Base-by-base conservation (phyloP, 2,888 invertebrate genomes). In the Chloroclystis v-ata region DNA sequence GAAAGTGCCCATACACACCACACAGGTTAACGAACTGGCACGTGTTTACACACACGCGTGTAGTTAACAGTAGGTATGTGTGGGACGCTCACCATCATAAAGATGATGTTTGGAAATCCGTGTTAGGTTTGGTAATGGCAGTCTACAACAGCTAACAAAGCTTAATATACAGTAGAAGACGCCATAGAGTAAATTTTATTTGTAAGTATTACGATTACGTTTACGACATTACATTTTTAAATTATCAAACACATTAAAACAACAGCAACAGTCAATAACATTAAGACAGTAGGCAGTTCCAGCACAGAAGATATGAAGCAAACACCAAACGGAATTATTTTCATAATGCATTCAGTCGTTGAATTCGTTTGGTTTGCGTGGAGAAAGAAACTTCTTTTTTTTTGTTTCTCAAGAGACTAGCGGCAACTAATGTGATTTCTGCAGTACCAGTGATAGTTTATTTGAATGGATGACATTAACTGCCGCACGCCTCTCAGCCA, bases 21-120 rank as follows among this genome's bases (percentile, higher is more conserved):
- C 62, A 60, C 72, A 75, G 78, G 78, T 78, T 72, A 80, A 75
- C 76, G 80, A 78, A 77, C 78, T 65, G 62, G 55, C 67, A 75
- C 76, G 71, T 76, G 77, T 77, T 74, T 69, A 67, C 68, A 69
- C 67, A 70, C 69, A 73, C 56, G 61, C 59, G 54, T 59, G 63
- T 61, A 61, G 63, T 59, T 61, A 60, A 43, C 42, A 38, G 35
- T 37, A 43, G 39, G 28, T 48, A 37, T 44, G 60, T 51, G 54
- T 56, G 55, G 49, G 57, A 60, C 57, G 45, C 48, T 51, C 49
- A 53, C 45, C 52, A 49, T 46, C 32, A 45, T 52, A 40, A 20
- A 37, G 25, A 47, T 35, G 47, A 24, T 28, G 47, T 51, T 54
- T 53, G 30, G 33, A 52, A 53, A 47, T 49, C 33, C n/a, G 28